Conservation (phyloP, 1,140 invertebrate genomes). For the Plutomurus gul region DNA sequence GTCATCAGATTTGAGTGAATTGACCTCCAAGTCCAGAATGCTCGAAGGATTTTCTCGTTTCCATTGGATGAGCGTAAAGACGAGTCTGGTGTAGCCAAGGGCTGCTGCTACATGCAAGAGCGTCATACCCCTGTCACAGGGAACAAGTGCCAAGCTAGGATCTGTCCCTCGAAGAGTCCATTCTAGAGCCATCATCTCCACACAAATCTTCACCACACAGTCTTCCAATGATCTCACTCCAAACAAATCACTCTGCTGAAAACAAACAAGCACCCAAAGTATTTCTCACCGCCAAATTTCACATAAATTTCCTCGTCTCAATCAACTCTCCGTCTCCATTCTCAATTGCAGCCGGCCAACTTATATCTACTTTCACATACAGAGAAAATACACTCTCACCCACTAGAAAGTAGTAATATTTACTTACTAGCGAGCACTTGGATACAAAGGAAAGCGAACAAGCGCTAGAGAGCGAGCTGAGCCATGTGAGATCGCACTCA, state of each 20-base stretch:
- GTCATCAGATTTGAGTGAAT: constrained; percentile 84
- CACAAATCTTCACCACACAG: constrained; percentile 51
- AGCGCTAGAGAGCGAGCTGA: too few species aligned
- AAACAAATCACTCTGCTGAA: constrained; percentile 46
- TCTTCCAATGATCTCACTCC: constrained; percentile 50
- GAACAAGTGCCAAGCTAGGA: constrained; percentile 48
- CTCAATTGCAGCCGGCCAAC: not conserved
- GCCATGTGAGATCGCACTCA: too few species aligned
- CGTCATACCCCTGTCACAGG: constrained; percentile 72
- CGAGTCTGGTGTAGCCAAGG: constrained; percentile 56
- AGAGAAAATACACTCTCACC: too few species aligned
- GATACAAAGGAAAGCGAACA: too few species aligned
- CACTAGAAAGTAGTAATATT: too few species aligned
- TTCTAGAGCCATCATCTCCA: constrained; percentile 52
- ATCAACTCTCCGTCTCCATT: constrained; percentile 14
- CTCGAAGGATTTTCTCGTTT: constrained; percentile 82
- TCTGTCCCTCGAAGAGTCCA: constrained; percentile 33
- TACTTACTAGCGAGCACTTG: too few species aligned
- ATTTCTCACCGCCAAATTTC: constrained; percentile 14
- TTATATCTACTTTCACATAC: not conserved
- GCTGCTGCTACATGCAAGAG: constrained; percentile 85
- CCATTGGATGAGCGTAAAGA: constrained; percentile 83
- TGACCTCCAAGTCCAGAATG: constrained; percentile 85
- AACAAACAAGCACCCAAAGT: constrained; percentile 20
- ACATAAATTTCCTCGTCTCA: constrained; percentile 33